Base-by-base conservation (phyloP, 2,113 vertebrate species). In the Oreochromis niloticus region DNA sequence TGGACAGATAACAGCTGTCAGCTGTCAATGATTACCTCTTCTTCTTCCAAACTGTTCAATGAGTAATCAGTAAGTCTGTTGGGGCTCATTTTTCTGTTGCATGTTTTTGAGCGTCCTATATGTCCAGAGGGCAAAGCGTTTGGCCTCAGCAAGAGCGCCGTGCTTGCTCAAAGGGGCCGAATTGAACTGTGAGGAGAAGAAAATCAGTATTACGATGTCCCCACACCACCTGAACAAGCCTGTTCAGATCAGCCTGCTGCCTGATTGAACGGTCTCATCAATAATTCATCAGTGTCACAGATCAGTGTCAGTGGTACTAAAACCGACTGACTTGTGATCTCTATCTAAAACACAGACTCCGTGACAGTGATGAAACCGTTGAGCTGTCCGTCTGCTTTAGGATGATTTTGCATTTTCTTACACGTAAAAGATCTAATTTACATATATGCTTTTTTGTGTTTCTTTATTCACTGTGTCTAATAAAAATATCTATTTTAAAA, bases 241-340 rank as follows among this genome's bases (percentile, higher is more conserved):
- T 54, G 56, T 88, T 89, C 55, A 54, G 81, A 85, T 86, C 41
- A 82, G 36, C 27, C 54, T 87, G 34, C 71, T 32, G 55, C 27
- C 19, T 88, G 86, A 94, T 89, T 94, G 22, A 86, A 88, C 83
- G 32, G 27, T 9, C 2, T 2, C 81, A 91, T 94, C 50, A 94
- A 92, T 90, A 84, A 91, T 95, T 92, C 81, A 94, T 93, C 73
- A 81, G 83, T 55, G 83, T 84, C 88, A 87, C 80, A 86, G 83
- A 83, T 84, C 66, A 55, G 46, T 84, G 89, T 83, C 24, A 59
- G 55, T 84, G 36, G 52, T 82, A 75, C 24, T 89, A 16, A 68
- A 59, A 82, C 46, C 57, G 68, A 84, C 75, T 80, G 48, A 83
- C 30, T 68, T 87, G 56, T 68, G 83, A 88, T 91, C 75, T 12